These are phyloP conservation scores for Callimorpha dominula DNA, from an alignment of 2,888 invertebrate species.

Conservation along the genomic window DNA sequence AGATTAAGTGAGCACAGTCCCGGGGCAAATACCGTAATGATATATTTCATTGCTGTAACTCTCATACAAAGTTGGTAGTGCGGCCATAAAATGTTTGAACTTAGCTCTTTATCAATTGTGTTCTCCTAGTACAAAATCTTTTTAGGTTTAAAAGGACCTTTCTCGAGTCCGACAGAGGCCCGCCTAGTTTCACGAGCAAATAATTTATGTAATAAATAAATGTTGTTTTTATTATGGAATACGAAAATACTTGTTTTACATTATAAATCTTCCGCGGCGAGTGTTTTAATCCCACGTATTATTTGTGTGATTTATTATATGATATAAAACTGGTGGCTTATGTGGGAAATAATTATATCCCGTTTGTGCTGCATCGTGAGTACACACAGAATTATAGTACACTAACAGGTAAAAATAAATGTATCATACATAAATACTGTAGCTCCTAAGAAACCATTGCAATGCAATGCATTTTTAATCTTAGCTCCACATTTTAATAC, in stretches of 20 bases:
- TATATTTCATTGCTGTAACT: slow-evolving; percentile 42
- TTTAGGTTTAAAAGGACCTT: neutral
- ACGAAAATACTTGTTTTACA: too few species aligned
- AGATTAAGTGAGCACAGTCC: slow-evolving; percentile 39
- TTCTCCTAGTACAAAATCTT: slow-evolving; percentile 1
- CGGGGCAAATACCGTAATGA: slow-evolving; percentile 41
- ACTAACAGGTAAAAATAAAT: neutral
- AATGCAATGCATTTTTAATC: neutral
- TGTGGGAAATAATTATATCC: too few species aligned
- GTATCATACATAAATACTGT: neutral
- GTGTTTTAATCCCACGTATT: too few species aligned
- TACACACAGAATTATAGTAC: neutral
- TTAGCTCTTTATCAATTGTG: slow-evolving; percentile 14
- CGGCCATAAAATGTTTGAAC: slow-evolving; percentile 17
- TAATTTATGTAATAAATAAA: too few species aligned
- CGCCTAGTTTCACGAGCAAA: neutral
- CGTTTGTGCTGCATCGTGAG: neutral
- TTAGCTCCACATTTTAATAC: neutral
- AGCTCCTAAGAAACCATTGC: neutral
- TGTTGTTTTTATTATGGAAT: too few species aligned
- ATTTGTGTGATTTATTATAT: too few species aligned
- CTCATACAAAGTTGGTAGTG: slow-evolving; percentile 30
- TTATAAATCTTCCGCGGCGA: too few species aligned
- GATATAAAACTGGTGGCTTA: too few species aligned
- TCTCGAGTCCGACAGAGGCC: neutral